Evolutionary conservation across 2,888 invertebrate genomes (phyloP), one percentile per base, ranked within the genome.

Genomic region (Erynnis tages): DNA sequence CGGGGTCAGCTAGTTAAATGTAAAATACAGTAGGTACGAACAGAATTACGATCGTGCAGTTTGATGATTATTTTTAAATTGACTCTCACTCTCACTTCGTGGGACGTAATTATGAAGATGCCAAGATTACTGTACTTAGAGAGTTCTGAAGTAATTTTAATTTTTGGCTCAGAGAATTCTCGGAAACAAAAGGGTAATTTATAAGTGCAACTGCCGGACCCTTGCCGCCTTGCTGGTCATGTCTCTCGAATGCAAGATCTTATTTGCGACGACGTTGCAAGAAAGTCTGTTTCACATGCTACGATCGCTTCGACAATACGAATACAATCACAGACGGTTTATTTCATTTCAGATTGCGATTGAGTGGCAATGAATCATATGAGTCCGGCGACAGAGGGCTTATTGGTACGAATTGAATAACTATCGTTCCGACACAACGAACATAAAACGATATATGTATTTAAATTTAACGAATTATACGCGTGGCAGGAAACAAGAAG

Each of bases 361-460:
- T 75, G 70, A 76, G 67, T 62, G 62, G 63, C 76, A 76, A 75
- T 75, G 71, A 78, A 78, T 78, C 73, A 76, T 68, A 64, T 66
- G 62, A 68, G 62, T 11, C 23, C 40, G 32, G 32, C 43, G 32
- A 5, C 57, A 56, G 57, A 55, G 66, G 60, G 65, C 68, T 60
- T 69, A 76, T 77, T 77, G 76, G 62, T 60, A 73, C 65, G 69
- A 76, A 83, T 78, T 79, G 75, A 79, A 78, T 71, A 76, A 75
- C 67, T 70, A 63, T 62, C 61, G 25, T 61, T 63, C 63, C 63
- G 57, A 62, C 60, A 60, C 55, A 63, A 65, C 61, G 57, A 47
- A 55, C 60, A 59, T 62, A 61, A 66, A 65, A 67, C 53, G 55
- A 60, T n/a, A 59, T 54, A 72, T 66, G 63, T 69, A 73, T 75